A percentile compares a stretch with the other conserved stretches of the same genome.
phyloP scores from a whole-genome alignment of 2,797 vertebrate genomes.

The Paguma larvata region DNA sequence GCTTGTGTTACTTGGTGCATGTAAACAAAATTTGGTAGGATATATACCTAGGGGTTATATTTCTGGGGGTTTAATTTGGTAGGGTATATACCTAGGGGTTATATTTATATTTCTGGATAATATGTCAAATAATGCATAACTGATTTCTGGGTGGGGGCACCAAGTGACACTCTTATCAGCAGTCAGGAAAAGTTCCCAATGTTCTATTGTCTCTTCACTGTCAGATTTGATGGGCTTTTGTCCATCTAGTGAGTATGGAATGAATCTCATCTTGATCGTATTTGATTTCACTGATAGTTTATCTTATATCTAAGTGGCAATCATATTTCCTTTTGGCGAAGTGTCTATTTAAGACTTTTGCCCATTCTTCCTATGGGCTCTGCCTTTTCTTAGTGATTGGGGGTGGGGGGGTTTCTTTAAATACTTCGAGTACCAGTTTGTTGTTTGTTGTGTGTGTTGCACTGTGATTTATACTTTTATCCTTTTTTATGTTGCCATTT shows the following conservation, averaged over 20 bases:
- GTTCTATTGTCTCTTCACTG: not conserved
- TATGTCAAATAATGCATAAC: not conserved
- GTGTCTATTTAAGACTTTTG: not conserved
- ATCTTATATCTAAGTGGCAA: not conserved
- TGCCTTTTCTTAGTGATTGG: not conserved
- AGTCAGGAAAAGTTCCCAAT: not conserved
- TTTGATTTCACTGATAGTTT: not conserved
- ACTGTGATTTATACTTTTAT: not conserved
- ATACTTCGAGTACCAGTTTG: not conserved
- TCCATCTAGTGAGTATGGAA: not conserved
- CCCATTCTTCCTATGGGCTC: not conserved
- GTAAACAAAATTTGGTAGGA: not conserved
- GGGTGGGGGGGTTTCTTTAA: not conserved
- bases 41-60: too few relatives aligned
- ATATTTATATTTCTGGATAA: not conserved
- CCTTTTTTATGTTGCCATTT: not conserved
- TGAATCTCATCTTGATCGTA: not conserved
- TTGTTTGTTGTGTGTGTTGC: not conserved
- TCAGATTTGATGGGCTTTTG: not conserved
- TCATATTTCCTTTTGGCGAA: not conserved
- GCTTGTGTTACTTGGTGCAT: not conserved
- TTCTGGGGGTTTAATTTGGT: not conserved
- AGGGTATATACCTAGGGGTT: too few relatives aligned
- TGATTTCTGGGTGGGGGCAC: not conserved
- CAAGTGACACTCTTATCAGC: not conserved